These are phyloP conservation scores for Mycalesis mineus DNA, from an alignment of 2,888 invertebrate genomes.

Conservation along the genomic window DNA sequence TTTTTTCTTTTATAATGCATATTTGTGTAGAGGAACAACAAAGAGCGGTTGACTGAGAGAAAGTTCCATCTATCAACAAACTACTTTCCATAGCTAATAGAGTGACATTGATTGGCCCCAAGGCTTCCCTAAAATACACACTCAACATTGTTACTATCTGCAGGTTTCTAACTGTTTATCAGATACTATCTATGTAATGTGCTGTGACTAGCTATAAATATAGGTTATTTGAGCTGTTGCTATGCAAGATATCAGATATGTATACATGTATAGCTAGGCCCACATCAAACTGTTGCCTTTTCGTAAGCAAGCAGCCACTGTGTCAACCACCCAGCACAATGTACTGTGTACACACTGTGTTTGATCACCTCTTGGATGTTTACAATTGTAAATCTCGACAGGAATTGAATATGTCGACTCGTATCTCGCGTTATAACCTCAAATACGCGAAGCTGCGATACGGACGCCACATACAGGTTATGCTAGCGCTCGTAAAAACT, in stretches of 20 bases:
- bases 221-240: slow-evolving; percentile 67
- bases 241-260: slow-evolving; percentile 53
- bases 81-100: slow-evolving; percentile 16
- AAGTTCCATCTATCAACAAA: slow-evolving; percentile 17
- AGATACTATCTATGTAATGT: slow-evolving; percentile 49
- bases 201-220: slow-evolving; percentile 48
- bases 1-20: slow-evolving; percentile 5
- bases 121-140: slow-evolving; percentile 37
- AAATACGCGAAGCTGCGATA: slow-evolving; percentile 35
- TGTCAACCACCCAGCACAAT: slow-evolving; percentile 34
- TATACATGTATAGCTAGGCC: slow-evolving; percentile 23
- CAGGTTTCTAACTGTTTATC: slow-evolving; percentile 49
- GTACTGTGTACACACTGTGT: slow-evolving; percentile 42
- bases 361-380: slow-evolving; percentile 38
- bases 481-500: slow-evolving; percentile 20
- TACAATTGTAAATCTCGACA: slow-evolving; percentile 35
- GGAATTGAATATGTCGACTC: slow-evolving; percentile 34
- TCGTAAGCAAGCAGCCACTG: slow-evolving; percentile 13
- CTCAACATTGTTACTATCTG: slow-evolving; percentile 41
- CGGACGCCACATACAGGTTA: slow-evolving; percentile 62
- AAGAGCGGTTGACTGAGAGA: slow-evolving; percentile 18
- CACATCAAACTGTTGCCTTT: slow-evolving; percentile 18
- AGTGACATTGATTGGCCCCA: slow-evolving; percentile 28
- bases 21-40: slow-evolving; percentile 13
- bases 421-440: slow-evolving; percentile 38